phyloP scores from a whole-genome alignment of 2,888 invertebrate genomes.

The Myopa testacea region DNA sequence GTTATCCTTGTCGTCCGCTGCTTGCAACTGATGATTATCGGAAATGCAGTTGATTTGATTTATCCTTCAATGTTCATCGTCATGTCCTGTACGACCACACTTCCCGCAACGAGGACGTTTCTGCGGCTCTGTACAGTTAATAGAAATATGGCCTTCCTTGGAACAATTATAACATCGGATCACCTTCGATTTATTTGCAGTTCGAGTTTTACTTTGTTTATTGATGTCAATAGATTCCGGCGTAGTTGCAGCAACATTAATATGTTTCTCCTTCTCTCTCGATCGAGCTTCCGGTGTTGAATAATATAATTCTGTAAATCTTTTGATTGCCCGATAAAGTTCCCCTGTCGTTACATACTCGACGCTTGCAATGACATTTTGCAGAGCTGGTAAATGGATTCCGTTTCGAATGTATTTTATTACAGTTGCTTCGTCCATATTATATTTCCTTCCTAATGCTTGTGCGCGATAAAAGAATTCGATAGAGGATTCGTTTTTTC shows the following conservation, averaged over 20 bases:
- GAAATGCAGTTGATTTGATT: constrained; percentile 29
- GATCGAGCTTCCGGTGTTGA: constrained; percentile 5
- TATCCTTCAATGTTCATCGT: constrained; percentile 19
- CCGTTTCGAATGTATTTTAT: constrained; percentile 29
- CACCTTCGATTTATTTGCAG: constrained; percentile 12
- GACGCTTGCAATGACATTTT: constrained; percentile 28
- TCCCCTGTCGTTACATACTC: constrained; percentile 21
- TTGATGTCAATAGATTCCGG: background rate
- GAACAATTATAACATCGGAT: constrained; percentile 32
- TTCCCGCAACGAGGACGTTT: constrained; percentile 24
- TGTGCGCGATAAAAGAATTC: background rate
- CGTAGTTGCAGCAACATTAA: constrained; percentile 9
- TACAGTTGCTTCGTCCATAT: constrained; percentile 20
- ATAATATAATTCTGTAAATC: constrained; percentile 21
- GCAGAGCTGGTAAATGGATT: constrained; percentile 24
- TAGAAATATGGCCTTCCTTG: constrained; percentile 27
- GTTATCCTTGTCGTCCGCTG: constrained; percentile 24
- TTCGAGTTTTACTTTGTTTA: constrained; percentile 8
- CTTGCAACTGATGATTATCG: constrained; percentile 11
- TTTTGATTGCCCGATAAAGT: constrained; percentile 23
- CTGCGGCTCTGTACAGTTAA: constrained; percentile 27
- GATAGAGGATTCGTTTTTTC: background rate
- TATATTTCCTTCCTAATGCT: constrained; percentile 29
- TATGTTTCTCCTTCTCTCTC: background rate
- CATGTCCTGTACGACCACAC: constrained; percentile 24